Conservation (phyloP, 1,140 invertebrate species). For the Zaprionus kolodkinae region DNA sequence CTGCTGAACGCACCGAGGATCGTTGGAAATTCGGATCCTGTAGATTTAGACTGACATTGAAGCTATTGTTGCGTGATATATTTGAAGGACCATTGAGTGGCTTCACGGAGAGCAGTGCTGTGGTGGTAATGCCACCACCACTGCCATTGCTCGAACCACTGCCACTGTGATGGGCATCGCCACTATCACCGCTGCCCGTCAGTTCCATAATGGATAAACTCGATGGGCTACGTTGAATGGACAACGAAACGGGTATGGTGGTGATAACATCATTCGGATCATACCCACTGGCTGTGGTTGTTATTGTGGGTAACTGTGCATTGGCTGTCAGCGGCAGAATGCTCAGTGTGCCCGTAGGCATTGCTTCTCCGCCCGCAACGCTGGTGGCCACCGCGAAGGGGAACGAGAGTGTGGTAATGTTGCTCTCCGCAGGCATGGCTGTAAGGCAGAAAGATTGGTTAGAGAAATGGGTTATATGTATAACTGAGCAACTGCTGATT, state of each 20-base stretch:
- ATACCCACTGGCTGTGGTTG: conserved; percentile 67
- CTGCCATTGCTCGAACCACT: conserved; percentile 54
- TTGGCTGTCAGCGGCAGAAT: conserved; percentile 68
- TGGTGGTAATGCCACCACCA: conserved; percentile 63
- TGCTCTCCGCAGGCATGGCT: conserved; percentile 63
- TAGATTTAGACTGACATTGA: conserved; percentile 73
- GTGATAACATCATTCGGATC: conserved; percentile 76
- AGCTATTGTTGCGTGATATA: conserved; percentile 78
- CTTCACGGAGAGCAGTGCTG: conserved; percentile 74
- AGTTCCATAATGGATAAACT: conserved; percentile 72
- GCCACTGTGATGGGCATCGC: conserved; percentile 50
- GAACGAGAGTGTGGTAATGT: conserved; percentile 79
- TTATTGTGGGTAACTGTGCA: conserved; percentile 74
- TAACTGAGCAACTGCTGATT: not conserved
- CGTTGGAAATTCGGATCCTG: conserved; percentile 60
- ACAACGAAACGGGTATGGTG: conserved; percentile 75
- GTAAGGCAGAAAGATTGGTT: not conserved
- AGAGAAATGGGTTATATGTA: not conserved
- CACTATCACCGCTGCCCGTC: conserved; percentile 43
- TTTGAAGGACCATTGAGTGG: conserved; percentile 61
- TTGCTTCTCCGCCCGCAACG: conserved; percentile 49
- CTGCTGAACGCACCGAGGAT: conserved; percentile 67
- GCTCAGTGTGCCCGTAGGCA: conserved; percentile 73
- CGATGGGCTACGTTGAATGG: conserved; percentile 73
- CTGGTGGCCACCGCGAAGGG: conserved; percentile 76